Base-by-base conservation (phyloP, 1,140 invertebrate species). In the Tribolium castaneum region DNA sequence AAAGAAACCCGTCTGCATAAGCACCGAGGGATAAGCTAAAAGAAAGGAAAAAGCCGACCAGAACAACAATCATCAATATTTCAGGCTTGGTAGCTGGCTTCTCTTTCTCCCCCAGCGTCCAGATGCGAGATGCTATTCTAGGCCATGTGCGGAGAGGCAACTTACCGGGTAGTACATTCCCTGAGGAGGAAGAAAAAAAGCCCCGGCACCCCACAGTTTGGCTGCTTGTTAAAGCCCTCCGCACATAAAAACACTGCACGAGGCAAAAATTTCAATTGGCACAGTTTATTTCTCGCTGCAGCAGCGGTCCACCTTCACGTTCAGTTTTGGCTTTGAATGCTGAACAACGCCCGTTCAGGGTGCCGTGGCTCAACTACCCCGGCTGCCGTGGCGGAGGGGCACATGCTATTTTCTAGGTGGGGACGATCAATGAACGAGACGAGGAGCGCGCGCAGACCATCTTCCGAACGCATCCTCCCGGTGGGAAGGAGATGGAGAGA, bases 121-220 rank as follows among this genome's bases (percentile, higher is more conserved):
- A 59, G 54, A 59, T 59, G 54, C 22, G 54, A 66, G 59, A 66
- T 66, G 59, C 59, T 66, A 66, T 66, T 66, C 30, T 66, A 10
- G 30, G 59, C 59, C 59, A 66, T 66, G 59, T 66, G 59, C 59
- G 54, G 54, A 19, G 51, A 14, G 54, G 54, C n/a, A 25, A 93
- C 94, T 95, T 91, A 96, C 94, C 92, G 94, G 94, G 91, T 95
- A 96, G 90, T 95, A 96, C 92, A 96, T 94, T 91, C 94, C 94
- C 92, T 95, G 94, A 88, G 94, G 93, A 92, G 94, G 93, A 92
- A 96, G 93, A 90, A 95, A 95, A 91, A 94, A 96, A 89, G 94
- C 93, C 90, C 94, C 94, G 90, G 94, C 94, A 90, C 94, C 94
- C 94, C 94, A 96, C 94, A 96, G 94, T 92, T 95, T 96, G 94